Evolutionary conservation across 2,113 vertebrate species (phyloP).

Genomic region (Sturnira hondurensis): DNA sequence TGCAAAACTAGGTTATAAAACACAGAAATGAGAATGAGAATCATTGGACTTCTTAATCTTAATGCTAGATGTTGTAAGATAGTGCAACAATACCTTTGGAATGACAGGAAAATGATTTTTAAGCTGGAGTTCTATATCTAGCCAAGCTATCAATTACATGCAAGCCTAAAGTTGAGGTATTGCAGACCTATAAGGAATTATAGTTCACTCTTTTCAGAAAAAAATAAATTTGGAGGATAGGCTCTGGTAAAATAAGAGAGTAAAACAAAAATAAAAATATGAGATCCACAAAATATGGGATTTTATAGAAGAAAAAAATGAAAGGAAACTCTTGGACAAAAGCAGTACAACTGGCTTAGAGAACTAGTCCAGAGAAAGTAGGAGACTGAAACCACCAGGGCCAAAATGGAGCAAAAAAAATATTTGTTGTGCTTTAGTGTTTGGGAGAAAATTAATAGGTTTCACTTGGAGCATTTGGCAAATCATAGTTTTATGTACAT

Average conservation of each 20-base stretch:
- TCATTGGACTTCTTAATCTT: neutral
- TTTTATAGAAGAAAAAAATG: neutral
- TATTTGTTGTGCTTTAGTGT: neutral
- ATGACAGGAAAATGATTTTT: neutral
- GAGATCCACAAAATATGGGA: neutral
- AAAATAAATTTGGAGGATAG: neutral
- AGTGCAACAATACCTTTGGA: neutral
- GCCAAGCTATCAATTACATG: neutral
- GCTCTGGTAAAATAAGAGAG: neutral
- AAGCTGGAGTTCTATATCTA: neutral
- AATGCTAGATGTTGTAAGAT: neutral
- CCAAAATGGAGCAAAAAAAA: neutral
- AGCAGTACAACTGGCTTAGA: neutral
- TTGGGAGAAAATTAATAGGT: neutral
- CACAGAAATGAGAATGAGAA: neutral
- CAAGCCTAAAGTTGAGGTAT: neutral
- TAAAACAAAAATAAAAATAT: neutral
- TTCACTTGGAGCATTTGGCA: neutral
- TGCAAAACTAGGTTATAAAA: neutral
- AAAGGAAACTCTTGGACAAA: neutral
- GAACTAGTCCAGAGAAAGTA: neutral
- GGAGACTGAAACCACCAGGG: neutral
- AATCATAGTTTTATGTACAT: neutral
- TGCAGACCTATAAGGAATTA: neutral
- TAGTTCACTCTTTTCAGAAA: neutral